These are phyloP conservation scores for Myotis yumanensis DNA, from an alignment of 2,113 vertebrate genomes.

Conservation along the genomic window DNA sequence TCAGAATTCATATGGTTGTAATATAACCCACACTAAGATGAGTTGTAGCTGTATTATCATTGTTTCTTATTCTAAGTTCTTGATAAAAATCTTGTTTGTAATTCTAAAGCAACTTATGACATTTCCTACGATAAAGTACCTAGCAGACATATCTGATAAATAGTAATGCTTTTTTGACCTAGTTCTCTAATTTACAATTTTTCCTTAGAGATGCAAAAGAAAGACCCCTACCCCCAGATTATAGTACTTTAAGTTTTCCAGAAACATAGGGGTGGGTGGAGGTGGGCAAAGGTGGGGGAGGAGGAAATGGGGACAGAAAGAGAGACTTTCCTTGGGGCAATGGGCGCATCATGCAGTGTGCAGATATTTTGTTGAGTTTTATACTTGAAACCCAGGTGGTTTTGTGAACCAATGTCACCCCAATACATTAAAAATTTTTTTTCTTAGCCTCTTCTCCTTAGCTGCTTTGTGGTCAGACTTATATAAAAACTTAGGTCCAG, in stretches of 20 bases:
- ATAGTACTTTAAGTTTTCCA: background rate
- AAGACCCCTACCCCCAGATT: background rate
- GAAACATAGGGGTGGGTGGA: background rate
- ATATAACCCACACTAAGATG: background rate
- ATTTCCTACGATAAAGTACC: background rate
- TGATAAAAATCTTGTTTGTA: background rate
- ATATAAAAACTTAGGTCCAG: background rate
- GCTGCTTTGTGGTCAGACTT: background rate
- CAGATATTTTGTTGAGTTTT: background rate
- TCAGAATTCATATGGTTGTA: background rate
- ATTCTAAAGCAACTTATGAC: background rate
- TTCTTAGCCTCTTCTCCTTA: background rate
- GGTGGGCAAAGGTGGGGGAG: background rate
- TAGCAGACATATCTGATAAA: background rate
- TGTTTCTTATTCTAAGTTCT: background rate
- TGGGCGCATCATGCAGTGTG: background rate
- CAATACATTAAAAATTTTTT: background rate
- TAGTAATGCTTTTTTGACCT: background rate
- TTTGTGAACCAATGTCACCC: background rate
- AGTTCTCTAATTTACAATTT: background rate
- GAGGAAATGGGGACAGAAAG: background rate
- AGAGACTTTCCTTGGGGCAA: background rate
- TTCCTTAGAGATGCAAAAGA: background rate
- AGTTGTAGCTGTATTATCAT: background rate
- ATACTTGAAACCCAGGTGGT: background rate